These are phyloP conservation scores for Otocyon megalotis DNA, from an alignment of 2,113 vertebrate genomes.

Conservation along the genomic window DNA sequence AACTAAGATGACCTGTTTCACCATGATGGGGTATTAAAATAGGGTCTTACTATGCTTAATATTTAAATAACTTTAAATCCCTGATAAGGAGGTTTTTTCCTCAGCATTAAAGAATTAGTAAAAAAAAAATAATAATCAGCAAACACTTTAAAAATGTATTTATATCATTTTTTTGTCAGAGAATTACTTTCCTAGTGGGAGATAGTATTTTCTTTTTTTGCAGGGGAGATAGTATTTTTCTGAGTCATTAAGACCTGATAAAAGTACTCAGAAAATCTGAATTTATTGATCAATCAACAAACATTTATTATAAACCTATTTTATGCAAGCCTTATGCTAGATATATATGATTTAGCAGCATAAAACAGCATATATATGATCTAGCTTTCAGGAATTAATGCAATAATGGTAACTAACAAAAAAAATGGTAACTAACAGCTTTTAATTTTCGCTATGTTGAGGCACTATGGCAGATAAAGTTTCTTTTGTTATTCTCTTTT, in stretches of 20 bases:
- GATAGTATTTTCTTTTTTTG: not conserved
- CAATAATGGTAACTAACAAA: not conserved
- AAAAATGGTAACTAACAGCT: not conserved
- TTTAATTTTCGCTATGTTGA: not conserved
- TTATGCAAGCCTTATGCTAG: not conserved
- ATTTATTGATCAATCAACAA: not conserved
- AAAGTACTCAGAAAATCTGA: slow-evolving; percentile 12
- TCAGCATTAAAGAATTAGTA: not conserved
- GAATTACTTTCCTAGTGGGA: not conserved
- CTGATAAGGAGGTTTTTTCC: not conserved
- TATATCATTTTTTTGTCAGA: not conserved
- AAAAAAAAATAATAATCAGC: not conserved
- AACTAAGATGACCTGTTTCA: not conserved
- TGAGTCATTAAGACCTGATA: slow-evolving; percentile 1
- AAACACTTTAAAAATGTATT: not conserved
- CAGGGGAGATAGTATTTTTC: not conserved
- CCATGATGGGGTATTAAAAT: not conserved
- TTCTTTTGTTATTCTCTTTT: not conserved
- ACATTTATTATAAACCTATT: not conserved
- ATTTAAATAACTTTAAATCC: not conserved
- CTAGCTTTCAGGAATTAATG: not conserved
- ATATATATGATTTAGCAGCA: not conserved
- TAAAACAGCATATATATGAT: not conserved
- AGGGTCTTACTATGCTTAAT: not conserved
- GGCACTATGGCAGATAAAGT: not conserved